A percentile compares a stretch with the other conserved stretches of the same genome.
Evolutionary conservation across 2,888 invertebrate genomes (phyloP).

Genomic region (Drosophila mettleri): DNA sequence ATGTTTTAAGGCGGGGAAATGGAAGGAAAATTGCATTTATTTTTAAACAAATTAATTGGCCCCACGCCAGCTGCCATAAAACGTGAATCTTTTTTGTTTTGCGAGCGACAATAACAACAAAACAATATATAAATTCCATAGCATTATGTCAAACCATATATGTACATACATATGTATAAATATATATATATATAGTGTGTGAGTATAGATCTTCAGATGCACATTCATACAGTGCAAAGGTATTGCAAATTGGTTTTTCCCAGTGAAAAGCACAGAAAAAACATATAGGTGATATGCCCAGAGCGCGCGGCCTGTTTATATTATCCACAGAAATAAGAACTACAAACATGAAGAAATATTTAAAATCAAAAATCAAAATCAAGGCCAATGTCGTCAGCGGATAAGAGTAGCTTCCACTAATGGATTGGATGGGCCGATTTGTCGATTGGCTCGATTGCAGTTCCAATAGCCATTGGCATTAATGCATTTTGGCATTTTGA

Average conservation of each 20-base stretch:
- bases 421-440: conserved; percentile 53
- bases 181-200: conserved; percentile 1
- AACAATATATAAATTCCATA: conserved; percentile 41
- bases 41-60: conserved; percentile 79
- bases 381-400: conserved; percentile 70
- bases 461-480: conserved; percentile 58
- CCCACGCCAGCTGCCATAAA: conserved; percentile 74
- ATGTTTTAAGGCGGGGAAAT: conserved; percentile 19
- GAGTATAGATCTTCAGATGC: conserved; percentile 1
- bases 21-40: conserved; percentile 68
- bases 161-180: conserved; percentile 3
- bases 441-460: conserved; percentile 59
- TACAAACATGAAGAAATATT: background rate
- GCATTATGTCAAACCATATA: conserved; percentile 49
- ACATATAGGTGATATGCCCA: conserved; percentile 12
- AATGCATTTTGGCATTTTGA: conserved; percentile 60
- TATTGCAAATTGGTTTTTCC: conserved; percentile 49
- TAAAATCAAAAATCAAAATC: conserved; percentile 66
- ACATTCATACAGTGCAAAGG: conserved; percentile 6
- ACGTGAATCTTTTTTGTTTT: conserved; percentile 72
- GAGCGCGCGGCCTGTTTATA: conserved; percentile 28
- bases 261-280: conserved; percentile 16
- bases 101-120: conserved; percentile 35
- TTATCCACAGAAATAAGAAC: conserved; percentile 5
- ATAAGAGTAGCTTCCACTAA: conserved; percentile 48